Conservation (phyloP, 2,888 invertebrate genomes). For the Stenurella melanura region DNA sequence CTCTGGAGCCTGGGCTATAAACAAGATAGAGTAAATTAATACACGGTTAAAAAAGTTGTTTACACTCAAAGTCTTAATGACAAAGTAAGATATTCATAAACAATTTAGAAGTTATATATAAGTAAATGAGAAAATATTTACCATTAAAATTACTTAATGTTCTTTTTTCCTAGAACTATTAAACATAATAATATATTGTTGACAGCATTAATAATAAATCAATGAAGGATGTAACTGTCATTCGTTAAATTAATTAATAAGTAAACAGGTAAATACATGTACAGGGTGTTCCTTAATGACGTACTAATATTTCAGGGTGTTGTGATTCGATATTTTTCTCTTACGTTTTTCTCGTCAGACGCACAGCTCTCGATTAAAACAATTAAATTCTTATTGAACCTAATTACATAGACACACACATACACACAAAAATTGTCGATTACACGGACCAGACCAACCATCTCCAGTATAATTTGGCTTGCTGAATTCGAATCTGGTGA, state of each 20-base stretch:
- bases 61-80: neutral
- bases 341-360: too few species aligned
- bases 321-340: too few species aligned
- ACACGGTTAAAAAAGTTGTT: neutral
- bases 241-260: constrained; percentile 17
- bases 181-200: constrained; percentile 34
- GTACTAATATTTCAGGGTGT: too few species aligned
- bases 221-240: constrained; percentile 13
- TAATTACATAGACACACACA: too few species aligned
- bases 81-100: neutral
- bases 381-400: too few species aligned
- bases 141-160: constrained; percentile 14
- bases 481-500: too few species aligned
- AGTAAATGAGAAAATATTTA: constrained; percentile 31
- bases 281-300: too few species aligned
- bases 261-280: neutral
- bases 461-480: too few species aligned
- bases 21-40: neutral
- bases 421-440: too few species aligned
- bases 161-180: constrained; percentile 20
- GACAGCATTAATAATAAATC: constrained; percentile 36
- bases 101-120: neutral
- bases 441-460: too few species aligned
- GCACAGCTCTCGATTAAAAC: too few species aligned
- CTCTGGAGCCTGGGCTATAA: neutral